Evolutionary conservation across 2,888 invertebrate genomes (phyloP), one percentile per base, ranked within the genome.

Genomic region (Stenotaenia linearis): DNA sequence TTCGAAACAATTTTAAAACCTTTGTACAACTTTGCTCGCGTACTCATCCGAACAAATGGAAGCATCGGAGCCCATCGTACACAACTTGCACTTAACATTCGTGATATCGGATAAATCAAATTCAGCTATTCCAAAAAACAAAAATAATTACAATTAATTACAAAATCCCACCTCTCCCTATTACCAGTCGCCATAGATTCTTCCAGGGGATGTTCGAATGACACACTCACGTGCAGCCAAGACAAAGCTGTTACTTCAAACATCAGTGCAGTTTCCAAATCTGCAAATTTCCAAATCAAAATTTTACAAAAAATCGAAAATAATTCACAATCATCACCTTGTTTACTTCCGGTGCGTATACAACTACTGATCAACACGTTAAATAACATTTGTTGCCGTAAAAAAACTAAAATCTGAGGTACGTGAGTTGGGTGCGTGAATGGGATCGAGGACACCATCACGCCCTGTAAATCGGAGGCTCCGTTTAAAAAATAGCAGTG

Each of bases 401-500:
- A 89, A 82, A 91, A 90, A 50, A 91, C 91, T 45, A 98, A 89
- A 83, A 98, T 93, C 85, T 92, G 92, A 76, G 96, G 92, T 80
- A 97, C 95, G 86, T 96, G 95, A 7, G 93, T 92, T 0, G 97
- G 97, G 87, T 97, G 96, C 0, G 95, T 95, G 88, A 97, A 97
- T 0, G 96, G 96, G 80, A 98, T 92, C 81, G 92, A 92, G 77
- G 90, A 88, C 77, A 95, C 91, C 83, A 92, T 86, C 82, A 92
- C 90, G 6, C 94, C 96, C 82, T 92, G 91, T 86, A 94, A 88
- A 83, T 85, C 81, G 82, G 83, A 81, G 81, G 92, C 91, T 85
- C 95, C 94, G 30, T 95, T 95, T 88, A 97, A 90, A 86, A 95
- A 96, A 87, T 96, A 98, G 85, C 96, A 95, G 85, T 98, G 97